Conservation (phyloP, 2,113 vertebrate species). For the Chauna torquata region DNA sequence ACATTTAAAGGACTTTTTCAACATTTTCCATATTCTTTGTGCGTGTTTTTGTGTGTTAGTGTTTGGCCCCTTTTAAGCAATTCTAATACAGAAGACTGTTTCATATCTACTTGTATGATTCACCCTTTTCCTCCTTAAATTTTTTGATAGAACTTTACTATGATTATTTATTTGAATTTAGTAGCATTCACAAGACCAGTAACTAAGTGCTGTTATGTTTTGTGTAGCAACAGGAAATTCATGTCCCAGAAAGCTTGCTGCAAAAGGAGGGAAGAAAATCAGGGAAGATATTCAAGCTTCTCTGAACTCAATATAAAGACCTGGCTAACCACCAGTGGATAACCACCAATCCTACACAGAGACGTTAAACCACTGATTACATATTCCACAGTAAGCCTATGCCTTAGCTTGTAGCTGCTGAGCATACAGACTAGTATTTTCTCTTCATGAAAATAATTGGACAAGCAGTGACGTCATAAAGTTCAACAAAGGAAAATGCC, state of each 20-base stretch:
- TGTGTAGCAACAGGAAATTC: background rate
- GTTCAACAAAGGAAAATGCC: background rate
- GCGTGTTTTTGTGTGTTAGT: no score
- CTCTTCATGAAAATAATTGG: background rate
- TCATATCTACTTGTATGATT: background rate
- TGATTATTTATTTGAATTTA: background rate
- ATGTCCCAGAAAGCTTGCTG: background rate
- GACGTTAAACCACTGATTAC: background rate
- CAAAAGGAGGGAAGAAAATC: background rate
- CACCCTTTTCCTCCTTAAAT: background rate
- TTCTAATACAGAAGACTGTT: background rate
- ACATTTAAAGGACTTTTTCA: background rate
- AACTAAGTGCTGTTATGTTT: background rate
- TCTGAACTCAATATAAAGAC: background rate
- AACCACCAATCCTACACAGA: background rate
- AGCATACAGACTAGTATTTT: background rate
- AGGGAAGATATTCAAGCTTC: background rate
- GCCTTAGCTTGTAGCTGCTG: background rate
- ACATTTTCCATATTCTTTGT: background rate
- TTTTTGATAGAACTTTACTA: background rate
- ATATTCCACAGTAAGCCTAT: background rate
- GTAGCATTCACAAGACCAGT: background rate
- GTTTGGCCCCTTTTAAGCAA: background rate
- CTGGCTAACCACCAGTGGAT: background rate
- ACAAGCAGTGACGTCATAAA: background rate